A percentile compares a stretch with the other conserved stretches of the same genome.
phyloP scores from a whole-genome alignment of 2,888 invertebrate species.

The Ganaspis brasiliensis region DNA sequence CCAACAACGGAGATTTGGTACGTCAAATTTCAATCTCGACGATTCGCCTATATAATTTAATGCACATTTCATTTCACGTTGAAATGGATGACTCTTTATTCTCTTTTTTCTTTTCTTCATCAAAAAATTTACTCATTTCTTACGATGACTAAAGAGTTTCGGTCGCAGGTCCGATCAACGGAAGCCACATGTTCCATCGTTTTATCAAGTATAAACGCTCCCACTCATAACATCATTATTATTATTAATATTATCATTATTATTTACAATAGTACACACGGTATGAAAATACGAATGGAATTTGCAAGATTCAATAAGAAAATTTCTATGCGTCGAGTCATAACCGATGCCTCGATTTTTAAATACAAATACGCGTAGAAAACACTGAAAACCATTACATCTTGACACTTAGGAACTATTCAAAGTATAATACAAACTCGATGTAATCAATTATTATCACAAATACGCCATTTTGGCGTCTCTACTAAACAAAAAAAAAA shows the following conservation, averaged over 20 bases:
- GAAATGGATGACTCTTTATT: slow-evolving; percentile 70
- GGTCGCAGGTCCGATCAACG: slow-evolving; percentile 60
- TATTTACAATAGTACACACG: slow-evolving; percentile 43
- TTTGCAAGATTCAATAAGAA: slow-evolving; percentile 29
- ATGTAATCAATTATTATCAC: slow-evolving; percentile 57
- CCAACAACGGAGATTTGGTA: background rate
- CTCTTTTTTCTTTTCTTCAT: slow-evolving; percentile 56
- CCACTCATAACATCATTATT: slow-evolving; percentile 21
- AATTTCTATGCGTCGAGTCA: slow-evolving; percentile 32
- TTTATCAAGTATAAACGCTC: slow-evolving; percentile 34
- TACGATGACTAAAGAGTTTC: slow-evolving; percentile 62
- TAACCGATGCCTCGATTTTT: background rate
- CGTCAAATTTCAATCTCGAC: background rate
- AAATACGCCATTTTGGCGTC: slow-evolving; percentile 49
- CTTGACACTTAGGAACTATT: slow-evolving; percentile 70
- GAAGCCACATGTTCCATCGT: slow-evolving; percentile 67
- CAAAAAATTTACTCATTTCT: slow-evolving; percentile 64
- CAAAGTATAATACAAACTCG: slow-evolving; percentile 63
- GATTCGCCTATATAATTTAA: slow-evolving; percentile 56
- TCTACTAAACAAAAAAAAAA: slow-evolving; percentile 45
- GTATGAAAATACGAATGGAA: slow-evolving; percentile 43
- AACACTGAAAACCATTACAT: slow-evolving; percentile 64
- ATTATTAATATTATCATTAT: slow-evolving; percentile 7
- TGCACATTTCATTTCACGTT: slow-evolving; percentile 61
- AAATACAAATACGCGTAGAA: slow-evolving; percentile 37